Evolutionary conservation across 2,888 invertebrate species (phyloP), one percentile per base, ranked within the genome.

Genomic region (Odontothrips loti): DNA sequence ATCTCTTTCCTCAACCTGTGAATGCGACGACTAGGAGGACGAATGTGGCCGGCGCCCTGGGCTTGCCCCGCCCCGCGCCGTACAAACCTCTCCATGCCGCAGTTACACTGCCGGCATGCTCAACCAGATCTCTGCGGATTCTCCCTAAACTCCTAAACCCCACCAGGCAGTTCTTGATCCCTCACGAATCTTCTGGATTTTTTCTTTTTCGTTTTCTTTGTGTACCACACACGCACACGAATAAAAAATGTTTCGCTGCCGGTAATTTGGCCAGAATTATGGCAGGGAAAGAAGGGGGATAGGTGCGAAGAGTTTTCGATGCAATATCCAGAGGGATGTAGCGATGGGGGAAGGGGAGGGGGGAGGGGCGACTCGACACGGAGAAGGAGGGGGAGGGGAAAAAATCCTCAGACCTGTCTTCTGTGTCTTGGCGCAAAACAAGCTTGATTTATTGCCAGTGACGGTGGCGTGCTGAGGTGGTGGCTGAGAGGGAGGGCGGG

Each of bases 391-490:
- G 23, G 68, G 68, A 75, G 68, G 12, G 27, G 27, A 75, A 75
- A 75, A 75, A 75, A 75, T 75, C 27, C 68, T 75, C 23, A 75
- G 68, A 75, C 68, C 68, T 75, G 68, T 75, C 68, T 12, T 23
- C 68, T 27, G 27, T 75, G 68, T 75, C 68, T 27, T 75, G 68
- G 68, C 27, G 68, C 68, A 75, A 75, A 75, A 75, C 68, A 75
- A 75, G 68, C 68, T 75, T 75, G 68, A 75, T 75, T 75, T 75
- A 75, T 75, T 75, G 68, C 68, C 68, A 27, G 12, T 75, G 68
- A 27, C 68, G 68, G 6, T 68, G 68, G 68, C 68, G n/a, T 58
- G 58, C 34, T 6, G 58, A 58, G 58, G 58, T 43, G 34, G 58
- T 20, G 15, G n/a, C 6, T 6, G 58, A 15, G 58, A 58, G 17